These are phyloP conservation scores for Papilio machaon DNA, from an alignment of 1,140 invertebrate genomes.

Conservation along the genomic window DNA sequence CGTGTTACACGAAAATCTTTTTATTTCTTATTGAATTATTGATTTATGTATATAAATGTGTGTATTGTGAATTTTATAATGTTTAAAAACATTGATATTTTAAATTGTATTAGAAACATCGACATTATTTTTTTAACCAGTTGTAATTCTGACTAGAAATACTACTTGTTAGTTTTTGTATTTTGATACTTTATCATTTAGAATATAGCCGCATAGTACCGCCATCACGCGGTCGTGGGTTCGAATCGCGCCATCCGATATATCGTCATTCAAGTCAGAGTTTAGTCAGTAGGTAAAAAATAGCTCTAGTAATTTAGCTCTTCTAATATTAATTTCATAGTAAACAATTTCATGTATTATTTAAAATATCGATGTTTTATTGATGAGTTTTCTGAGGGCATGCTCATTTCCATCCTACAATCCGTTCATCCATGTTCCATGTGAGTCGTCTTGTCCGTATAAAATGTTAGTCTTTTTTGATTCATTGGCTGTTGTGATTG, in stretches of 20 bases:
- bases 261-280: too few species aligned
- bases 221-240: too few species aligned
- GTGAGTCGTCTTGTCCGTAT: slow-evolving; percentile 53
- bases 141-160: too few species aligned
- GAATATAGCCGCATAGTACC: too few species aligned
- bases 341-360: not conserved
- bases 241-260: too few species aligned
- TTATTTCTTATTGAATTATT: not conserved
- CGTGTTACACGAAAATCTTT: slow-evolving; percentile 4
- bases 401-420: slow-evolving; percentile 64
- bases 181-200: too few species aligned
- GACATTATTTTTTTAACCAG: too few species aligned
- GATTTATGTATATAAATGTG: slow-evolving; percentile 6
- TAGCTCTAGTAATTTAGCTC: too few species aligned
- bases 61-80: slow-evolving; percentile 27
- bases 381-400: slow-evolving; percentile 46
- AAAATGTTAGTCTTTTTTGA: slow-evolving; percentile 73
- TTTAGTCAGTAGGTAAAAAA: too few species aligned
- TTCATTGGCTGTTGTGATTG: slow-evolving; percentile 72
- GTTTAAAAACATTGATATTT: slow-evolving; percentile 29
- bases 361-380: slow-evolving; percentile 22
- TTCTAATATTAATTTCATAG: too few species aligned
- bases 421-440: slow-evolving; percentile 62
- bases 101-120: not conserved
- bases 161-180: too few species aligned